Base-by-base conservation (phyloP, 2,888 invertebrate species). In the Chalcis sispes region DNA sequence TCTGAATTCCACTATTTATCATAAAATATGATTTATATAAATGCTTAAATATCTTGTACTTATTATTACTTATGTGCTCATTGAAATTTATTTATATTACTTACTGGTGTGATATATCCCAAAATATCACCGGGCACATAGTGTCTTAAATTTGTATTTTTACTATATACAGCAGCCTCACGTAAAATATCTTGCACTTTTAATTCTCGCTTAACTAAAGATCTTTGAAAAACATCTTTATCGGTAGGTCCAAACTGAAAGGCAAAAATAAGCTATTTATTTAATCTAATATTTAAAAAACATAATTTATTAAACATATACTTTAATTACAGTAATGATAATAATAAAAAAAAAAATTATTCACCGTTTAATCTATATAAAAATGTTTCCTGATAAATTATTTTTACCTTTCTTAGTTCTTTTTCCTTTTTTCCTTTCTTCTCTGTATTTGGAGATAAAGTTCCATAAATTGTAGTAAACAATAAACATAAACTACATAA, bases 81-180 rank as follows among this genome's bases (percentile, higher is more conserved):
- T 23, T 18, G 2, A 46, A 13, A 18, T n/a, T 58, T 29, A 36
- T 50, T n/a, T n/a, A n/a, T n/a, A n/a, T 15, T 73, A 90, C 91
- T 89, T 89, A 95, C 97, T 75, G 98, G 97, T 58, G 98, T 98
- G 56, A 98, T 95, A 89, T 96, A 98, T 73, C 96, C 98, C 77
- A 98, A 89, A 18, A 95, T 93, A n/a, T 93, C 90, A 59, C 94
- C 94, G 78, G 92, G 90, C 3, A 25, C 58, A 83, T 95, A 95
- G 81, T 92, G 92, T 73, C 92, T 91, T 1, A 90, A 85, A 15
- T 91, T 89, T 2, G 94, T 93, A 67, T 95, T 92, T 82, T 93
- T 92, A 84, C 92, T 93, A 88, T 95, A 97, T 0, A 93, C 92
- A 64, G 93, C 92, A 85, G 95, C 92, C 85, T 96, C 94, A 76